These are phyloP conservation scores for Eleginops maclovinus DNA, from an alignment of 2,113 vertebrate genomes.

Conservation along the genomic window DNA sequence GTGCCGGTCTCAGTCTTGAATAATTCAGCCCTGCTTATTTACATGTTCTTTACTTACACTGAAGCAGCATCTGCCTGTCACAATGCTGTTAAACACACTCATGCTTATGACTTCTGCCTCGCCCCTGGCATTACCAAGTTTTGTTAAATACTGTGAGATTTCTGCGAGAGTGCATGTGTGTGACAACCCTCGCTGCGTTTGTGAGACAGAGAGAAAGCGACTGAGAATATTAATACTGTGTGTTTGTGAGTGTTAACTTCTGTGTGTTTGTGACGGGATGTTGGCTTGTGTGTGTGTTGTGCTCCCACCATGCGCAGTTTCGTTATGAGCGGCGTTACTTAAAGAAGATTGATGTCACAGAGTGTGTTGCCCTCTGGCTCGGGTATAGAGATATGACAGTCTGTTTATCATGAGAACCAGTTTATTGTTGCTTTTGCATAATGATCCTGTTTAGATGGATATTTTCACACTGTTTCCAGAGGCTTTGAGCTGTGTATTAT, in stretches of 20 bases:
- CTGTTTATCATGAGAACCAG: conserved; percentile 75
- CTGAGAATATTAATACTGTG: conserved; percentile 59
- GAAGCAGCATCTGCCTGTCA: conserved; percentile 74
- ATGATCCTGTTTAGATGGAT: conserved; percentile 74
- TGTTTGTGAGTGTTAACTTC: conserved; percentile 49
- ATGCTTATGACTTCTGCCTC: conserved; percentile 66
- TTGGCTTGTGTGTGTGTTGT: conserved; percentile 33
- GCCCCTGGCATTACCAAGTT: conserved; percentile 64
- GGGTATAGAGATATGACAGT: conserved; percentile 74
- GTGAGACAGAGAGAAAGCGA: conserved; percentile 36
- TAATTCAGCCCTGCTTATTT: conserved; percentile 72
- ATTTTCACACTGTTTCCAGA: conserved; percentile 57
- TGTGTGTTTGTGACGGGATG: conserved; percentile 32
- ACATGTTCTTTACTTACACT: conserved; percentile 76
- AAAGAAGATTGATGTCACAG: conserved; percentile 79
- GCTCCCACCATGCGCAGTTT: conserved; percentile 44
- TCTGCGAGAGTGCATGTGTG: conserved; percentile 6
- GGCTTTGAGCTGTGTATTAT: conserved; percentile 52
- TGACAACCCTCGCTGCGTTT: conserved; percentile 30
- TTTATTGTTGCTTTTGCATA: conserved; percentile 79
- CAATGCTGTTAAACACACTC: conserved; percentile 70
- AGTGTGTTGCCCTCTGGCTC: conserved; percentile 78
- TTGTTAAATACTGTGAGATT: conserved; percentile 61
- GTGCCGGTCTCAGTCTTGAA: conserved; percentile 55
- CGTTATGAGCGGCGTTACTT: conserved; percentile 70